Conservation (phyloP, 2,888 invertebrate genomes). For the Biston stratarius region DNA sequence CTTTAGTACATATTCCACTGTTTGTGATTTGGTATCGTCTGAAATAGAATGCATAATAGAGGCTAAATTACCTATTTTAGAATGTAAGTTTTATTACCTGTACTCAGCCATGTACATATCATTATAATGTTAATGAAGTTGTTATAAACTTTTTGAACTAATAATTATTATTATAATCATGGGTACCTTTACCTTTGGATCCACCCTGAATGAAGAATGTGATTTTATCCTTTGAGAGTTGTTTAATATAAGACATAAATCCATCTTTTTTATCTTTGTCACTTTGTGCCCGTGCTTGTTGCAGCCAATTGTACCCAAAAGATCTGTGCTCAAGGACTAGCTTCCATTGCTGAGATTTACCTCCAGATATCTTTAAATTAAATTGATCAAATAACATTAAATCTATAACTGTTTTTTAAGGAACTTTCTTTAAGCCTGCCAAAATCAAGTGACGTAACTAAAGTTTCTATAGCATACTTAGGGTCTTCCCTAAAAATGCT, state of each 20-base stretch:
- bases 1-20: conserved; percentile 76
- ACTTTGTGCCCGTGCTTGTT: conserved; percentile 70
- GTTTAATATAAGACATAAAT: conserved; percentile 82
- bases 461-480: no score
- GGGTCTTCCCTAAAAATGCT: no score
- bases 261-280: conserved; percentile 79
- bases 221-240: conserved; percentile 82
- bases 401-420: no score
- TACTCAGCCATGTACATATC: no score
- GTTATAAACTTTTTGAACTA: neutral
- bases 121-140: neutral
- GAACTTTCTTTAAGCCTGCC: no score
- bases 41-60: conserved; percentile 25
- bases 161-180: neutral
- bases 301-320: conserved; percentile 90
- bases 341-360: conserved; percentile 92
- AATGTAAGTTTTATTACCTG: no score
- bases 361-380: conserved; percentile 89
- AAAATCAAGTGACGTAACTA: no score
- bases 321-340: conserved; percentile 92
- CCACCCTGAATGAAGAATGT: conserved; percentile 77
- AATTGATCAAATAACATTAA: no score
- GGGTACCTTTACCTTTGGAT: conserved; percentile 68
- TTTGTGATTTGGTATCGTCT: conserved; percentile 76
- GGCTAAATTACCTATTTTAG: neutral